Base-by-base conservation (phyloP, 2,888 invertebrate genomes). In the Dioctria rufipes region DNA sequence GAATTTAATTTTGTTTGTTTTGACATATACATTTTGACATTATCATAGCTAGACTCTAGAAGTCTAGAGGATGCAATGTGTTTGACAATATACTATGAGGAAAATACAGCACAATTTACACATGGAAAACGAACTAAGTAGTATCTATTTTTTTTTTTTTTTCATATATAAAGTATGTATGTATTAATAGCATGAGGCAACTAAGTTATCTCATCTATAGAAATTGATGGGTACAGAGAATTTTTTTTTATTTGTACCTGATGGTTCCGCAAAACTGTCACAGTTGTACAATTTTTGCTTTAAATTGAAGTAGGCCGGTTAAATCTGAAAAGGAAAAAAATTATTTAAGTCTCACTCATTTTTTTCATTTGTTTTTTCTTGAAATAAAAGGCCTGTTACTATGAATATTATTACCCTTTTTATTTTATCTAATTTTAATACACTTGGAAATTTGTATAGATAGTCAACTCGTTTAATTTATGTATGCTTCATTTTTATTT, bases 321-420 rank as follows among this genome's bases (percentile, higher is more conserved):
- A 81, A 80, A 81, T 81, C 81, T 81, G 81, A 80, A 81, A 81
- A 78, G 75, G 77, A 63, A 77, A 77, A 77, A 49, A 77, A 25
- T 63, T 77, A 58, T 77, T 61, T 77, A 63, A 77, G 37, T 63
- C 37, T 39, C 58, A 25, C 54, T 54, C 4, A 8, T 67, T n/a
- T 49, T 67, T 54, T 71, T 54, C n/a, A 51, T 71, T 25, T 54
- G n/a, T 69, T 37, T 13, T 4, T 25, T 71, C n/a, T 71, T 58
- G 43, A 58, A 54, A 39, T 73, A 58, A 54, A 54, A 73, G 58
- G 73, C 13, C 40, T 40, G 60, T 25, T 25, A 25, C 25, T 25
- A 25, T 25, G 25, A 25, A 25, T 25, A 25, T 25, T 25, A 25
- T 25, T 25, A 25, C 2, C 25, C 25, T 25, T 25, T 25, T 25